These are phyloP conservation scores for Paguma larvata DNA, from an alignment of 2,797 vertebrate species.

Conservation along the genomic window DNA sequence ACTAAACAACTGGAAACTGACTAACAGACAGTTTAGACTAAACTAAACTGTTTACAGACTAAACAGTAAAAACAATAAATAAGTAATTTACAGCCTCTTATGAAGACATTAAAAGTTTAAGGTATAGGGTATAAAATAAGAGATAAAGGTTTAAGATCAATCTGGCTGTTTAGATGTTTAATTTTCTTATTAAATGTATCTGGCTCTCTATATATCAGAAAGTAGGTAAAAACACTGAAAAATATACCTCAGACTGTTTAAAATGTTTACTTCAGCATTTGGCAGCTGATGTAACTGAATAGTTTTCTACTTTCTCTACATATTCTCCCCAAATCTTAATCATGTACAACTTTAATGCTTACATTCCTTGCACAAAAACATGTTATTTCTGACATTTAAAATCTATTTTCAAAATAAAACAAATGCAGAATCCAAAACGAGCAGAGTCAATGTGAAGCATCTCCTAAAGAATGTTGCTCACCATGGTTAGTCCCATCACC, in stretches of 20 bases:
- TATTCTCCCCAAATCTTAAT: neutral
- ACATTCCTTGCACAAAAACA: neutral
- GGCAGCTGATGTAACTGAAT: neutral
- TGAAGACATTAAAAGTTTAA: neutral
- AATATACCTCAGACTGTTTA: neutral
- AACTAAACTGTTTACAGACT: too few relatives aligned
- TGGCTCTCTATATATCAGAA: neutral
- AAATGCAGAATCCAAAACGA: neutral
- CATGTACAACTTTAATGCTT: neutral
- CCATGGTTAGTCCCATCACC: neutral
- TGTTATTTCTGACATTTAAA: conserved; percentile 8
- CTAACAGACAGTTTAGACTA: too few relatives aligned
- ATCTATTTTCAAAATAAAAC: neutral
- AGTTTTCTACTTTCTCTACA: neutral
- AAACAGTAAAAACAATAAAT: neutral
- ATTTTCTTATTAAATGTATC: neutral
- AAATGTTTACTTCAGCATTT: neutral
- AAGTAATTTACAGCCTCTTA: neutral
- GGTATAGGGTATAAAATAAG: neutral
- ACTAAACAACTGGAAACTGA: neutral
- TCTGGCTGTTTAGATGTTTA: neutral
- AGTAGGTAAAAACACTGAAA: neutral
- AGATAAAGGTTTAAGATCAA: neutral
- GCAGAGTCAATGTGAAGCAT: neutral
- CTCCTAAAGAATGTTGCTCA: neutral